Percentiles rank a stretch among this genome's conserved stretches.
Evolutionary conservation across 1,140 invertebrate species (phyloP).

Genomic region (Telenomus remus): DNA sequence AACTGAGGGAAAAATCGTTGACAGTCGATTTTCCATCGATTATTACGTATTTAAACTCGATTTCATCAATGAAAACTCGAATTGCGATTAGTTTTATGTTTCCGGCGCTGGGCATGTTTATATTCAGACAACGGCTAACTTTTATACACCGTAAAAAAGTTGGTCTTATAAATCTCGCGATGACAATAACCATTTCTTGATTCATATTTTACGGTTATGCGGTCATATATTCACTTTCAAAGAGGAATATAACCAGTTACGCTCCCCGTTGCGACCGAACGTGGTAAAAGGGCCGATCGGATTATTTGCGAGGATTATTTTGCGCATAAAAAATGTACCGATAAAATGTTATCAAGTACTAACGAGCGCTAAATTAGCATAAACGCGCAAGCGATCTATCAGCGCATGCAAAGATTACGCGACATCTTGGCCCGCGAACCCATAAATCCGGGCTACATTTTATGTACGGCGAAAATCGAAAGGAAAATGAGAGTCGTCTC

Average conservation of each 20-base stretch:
- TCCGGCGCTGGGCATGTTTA: slow-evolving; percentile 25
- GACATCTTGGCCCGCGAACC: slow-evolving; percentile 12
- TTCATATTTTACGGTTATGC: slow-evolving; percentile 54
- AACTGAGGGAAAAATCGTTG: no score
- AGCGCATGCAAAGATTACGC: slow-evolving; percentile 21
- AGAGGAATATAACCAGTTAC: slow-evolving; percentile 52
- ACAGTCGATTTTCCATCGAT: background rate
- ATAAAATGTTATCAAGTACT: slow-evolving; percentile 45
- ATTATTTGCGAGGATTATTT: slow-evolving; percentile 47
- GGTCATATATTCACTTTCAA: slow-evolving; percentile 52
- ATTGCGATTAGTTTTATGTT: slow-evolving; percentile 42
- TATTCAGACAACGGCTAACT: slow-evolving; percentile 36
- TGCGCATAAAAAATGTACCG: slow-evolving; percentile 36
- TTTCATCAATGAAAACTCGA: slow-evolving; percentile 1
- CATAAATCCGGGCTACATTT: slow-evolving; percentile 30
- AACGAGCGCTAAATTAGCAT: slow-evolving; percentile 46
- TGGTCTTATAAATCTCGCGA: slow-evolving; percentile 49
- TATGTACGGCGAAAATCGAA: slow-evolving; percentile 20
- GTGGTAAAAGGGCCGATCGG: slow-evolving; percentile 33
- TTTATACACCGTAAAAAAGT: slow-evolving; percentile 44
- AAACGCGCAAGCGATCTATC: slow-evolving; percentile 20
- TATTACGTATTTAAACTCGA: background rate
- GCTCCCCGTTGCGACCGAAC: slow-evolving; percentile 31
- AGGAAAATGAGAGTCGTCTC: background rate
- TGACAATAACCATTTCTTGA: slow-evolving; percentile 55